Percentiles rank a stretch among this genome's conserved stretches.
Evolutionary conservation across 1,140 invertebrate genomes (phyloP).

Genomic region (Tetragonula clypearis): DNA sequence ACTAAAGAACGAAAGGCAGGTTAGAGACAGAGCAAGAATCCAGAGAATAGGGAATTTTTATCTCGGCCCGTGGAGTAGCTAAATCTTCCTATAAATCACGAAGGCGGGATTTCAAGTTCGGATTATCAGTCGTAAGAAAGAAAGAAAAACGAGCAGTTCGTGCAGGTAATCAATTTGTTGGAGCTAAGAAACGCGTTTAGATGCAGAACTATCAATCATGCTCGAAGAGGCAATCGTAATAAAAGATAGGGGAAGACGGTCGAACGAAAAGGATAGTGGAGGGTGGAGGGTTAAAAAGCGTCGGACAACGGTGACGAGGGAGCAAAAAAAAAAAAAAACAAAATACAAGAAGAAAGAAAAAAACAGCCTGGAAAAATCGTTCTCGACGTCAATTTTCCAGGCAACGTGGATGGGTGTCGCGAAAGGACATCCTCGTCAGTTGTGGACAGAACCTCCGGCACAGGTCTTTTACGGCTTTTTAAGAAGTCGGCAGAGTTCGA

Average conservation of each 20-base stretch:
- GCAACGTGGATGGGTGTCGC: slow-evolving; percentile 41
- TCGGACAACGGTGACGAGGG: slow-evolving; percentile 13
- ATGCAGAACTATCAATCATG: slow-evolving; percentile 14
- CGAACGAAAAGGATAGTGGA: background rate
- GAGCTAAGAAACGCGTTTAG: slow-evolving; percentile 4
- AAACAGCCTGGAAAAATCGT: slow-evolving; percentile 59
- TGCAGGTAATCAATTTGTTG: slow-evolving; percentile 23
- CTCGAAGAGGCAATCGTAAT: slow-evolving; percentile 21
- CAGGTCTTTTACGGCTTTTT: slow-evolving; percentile 67
- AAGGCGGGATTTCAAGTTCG: background rate
- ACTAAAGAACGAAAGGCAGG: background rate
- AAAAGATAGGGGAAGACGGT: background rate
- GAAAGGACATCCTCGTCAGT: slow-evolving; percentile 55
- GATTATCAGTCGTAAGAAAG: slow-evolving; percentile 1
- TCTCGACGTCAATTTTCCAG: slow-evolving; percentile 54
- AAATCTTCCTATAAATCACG: background rate
- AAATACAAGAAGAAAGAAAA: background rate
- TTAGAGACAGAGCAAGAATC: background rate
- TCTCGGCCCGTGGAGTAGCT: no score
- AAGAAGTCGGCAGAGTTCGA: slow-evolving; percentile 68
- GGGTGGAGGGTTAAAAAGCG: background rate
- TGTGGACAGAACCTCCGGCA: slow-evolving; percentile 56
- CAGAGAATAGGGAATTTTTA: background rate
- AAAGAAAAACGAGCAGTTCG: background rate
- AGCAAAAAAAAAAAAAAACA: no score